Evolutionary conservation across 2,113 vertebrate species (phyloP), one percentile per base, ranked within the genome.

Genomic region (Spilogale gracilis): DNA sequence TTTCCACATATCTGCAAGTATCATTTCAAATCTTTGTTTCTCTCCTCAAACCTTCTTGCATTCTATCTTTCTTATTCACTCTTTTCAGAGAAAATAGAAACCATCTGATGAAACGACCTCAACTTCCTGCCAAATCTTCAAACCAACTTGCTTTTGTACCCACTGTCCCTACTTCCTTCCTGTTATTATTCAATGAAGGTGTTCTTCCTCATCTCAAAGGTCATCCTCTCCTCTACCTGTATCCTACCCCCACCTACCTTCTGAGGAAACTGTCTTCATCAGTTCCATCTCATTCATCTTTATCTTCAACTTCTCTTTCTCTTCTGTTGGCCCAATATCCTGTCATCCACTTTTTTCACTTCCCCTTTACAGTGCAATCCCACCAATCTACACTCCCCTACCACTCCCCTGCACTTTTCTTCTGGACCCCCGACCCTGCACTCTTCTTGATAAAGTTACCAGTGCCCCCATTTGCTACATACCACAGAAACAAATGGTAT

Each of bases 81-180:
- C 32, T 89, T 32, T 73, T 21, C 92, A 86, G 83, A 80, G 43
- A 89, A 84, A 89, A 85, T n/a, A 74, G 60, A 97, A 93, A 54
- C 48, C 3, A 14, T 74, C 43, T 86, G 87, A 52, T 86, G 80
- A 84, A 87, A 89, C 11, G 61, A 74, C 50, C 58, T 96, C 79
- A 94, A 52, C 56, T 97, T 97, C 88, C 90, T 96, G 86, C 52
- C 83, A 82, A 54, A 13, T 92, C 43, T 95, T 71, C n/a, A 91
- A 65, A 65, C 11, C 58, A 92, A 32, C 17, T 32, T 52, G 43
- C 54, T 58, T 80, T 38, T 79, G 65, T 92, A 38, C 61, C 30
- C 60, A 43, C n/a, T 30, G 23, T 80, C 32, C 27, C 89, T 88
- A 11, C 87, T 79, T 87, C 20, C 89, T 96, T 84, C 32, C 92